Conservation (phyloP, 2,797 vertebrate genomes). For the Arrhamphus sclerolepis region DNA sequence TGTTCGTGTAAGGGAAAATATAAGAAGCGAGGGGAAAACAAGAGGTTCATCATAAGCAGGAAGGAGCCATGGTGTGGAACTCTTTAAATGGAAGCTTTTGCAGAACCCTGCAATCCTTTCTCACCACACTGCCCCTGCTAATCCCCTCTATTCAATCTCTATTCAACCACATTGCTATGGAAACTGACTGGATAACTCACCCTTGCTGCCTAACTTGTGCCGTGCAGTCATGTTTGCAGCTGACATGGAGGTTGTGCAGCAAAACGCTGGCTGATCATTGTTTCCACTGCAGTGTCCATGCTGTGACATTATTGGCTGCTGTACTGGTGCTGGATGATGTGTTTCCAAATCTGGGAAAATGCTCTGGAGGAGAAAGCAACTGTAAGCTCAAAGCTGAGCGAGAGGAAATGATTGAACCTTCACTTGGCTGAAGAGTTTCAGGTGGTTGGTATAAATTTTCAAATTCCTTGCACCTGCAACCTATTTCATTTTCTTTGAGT, state of each 20-base stretch:
- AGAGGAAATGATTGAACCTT: constrained; percentile 28
- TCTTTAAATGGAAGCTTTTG: constrained; percentile 70
- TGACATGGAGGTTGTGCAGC: constrained; percentile 62
- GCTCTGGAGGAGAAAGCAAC: constrained; percentile 20
- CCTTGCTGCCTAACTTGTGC: constrained; percentile 73
- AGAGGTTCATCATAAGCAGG: constrained; percentile 50
- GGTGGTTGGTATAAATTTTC: constrained; percentile 50
- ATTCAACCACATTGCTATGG: constrained; percentile 84
- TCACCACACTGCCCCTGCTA: constrained; percentile 74
- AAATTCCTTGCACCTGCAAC: constrained; percentile 58
- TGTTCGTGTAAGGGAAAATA: constrained; percentile 8
- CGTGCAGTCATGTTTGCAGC: constrained; percentile 60
- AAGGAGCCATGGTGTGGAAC: constrained; percentile 53
- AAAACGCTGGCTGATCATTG: constrained; percentile 51
- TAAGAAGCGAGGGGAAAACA: constrained; percentile 21
- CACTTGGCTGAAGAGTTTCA: constrained; percentile 36
- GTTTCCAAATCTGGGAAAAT: constrained; percentile 20
- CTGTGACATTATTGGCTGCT: constrained; percentile 28
- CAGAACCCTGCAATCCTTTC: constrained; percentile 73
- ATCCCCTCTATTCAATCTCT: constrained; percentile 79
- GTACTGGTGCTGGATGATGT: constrained; percentile 29
- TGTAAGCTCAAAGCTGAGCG: constrained; percentile 26
- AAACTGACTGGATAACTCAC: constrained; percentile 80
- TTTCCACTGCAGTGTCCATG: constrained; percentile 23
- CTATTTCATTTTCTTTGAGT: constrained; percentile 62